Percentiles rank a stretch among this genome's conserved stretches.
phyloP scores from a whole-genome alignment of 2,888 invertebrate species.

The Endomychus coccineus region DNA sequence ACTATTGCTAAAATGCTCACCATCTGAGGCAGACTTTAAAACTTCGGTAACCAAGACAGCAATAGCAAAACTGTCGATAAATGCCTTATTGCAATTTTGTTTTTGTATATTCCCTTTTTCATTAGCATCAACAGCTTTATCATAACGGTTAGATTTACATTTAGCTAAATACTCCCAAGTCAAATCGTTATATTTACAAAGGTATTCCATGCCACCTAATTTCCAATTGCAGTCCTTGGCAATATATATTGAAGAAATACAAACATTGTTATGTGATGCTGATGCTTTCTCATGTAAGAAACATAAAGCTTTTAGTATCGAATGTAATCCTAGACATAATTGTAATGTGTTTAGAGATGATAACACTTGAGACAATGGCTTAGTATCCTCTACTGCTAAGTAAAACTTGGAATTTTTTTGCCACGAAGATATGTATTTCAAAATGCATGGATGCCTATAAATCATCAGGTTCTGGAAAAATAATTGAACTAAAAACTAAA shows the following conservation, averaged over 20 bases:
- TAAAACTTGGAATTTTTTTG: constrained; percentile 66
- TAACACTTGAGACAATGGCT: constrained; percentile 63
- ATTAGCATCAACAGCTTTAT: constrained; percentile 63
- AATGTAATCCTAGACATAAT: constrained; percentile 77
- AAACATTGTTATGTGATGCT: constrained; percentile 78
- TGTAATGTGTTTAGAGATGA: constrained; percentile 64
- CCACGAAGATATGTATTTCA: constrained; percentile 77
- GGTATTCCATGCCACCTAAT: constrained; percentile 76
- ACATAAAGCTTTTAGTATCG: constrained; percentile 69
- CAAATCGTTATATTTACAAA: constrained; percentile 62
- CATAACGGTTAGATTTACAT: constrained; percentile 57
- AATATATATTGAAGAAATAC: constrained; percentile 71
- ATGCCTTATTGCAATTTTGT: constrained; percentile 44
- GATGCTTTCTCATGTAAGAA: constrained; percentile 78
- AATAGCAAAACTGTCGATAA: constrained; percentile 72
- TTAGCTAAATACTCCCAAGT: constrained; percentile 59
- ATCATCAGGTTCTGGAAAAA: constrained; percentile 71
- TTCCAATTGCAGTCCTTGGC: constrained; percentile 82
- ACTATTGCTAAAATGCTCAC: constrained; percentile 10
- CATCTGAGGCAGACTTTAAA: constrained; percentile 54
- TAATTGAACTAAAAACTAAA: constrained; percentile 6
- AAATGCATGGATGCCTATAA: constrained; percentile 78
- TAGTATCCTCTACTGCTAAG: constrained; percentile 76
- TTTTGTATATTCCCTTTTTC: constrained; percentile 51
- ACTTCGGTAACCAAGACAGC: constrained; percentile 69